Conservation (phyloP, 2,888 invertebrate genomes). For the Vanessa cardui region DNA sequence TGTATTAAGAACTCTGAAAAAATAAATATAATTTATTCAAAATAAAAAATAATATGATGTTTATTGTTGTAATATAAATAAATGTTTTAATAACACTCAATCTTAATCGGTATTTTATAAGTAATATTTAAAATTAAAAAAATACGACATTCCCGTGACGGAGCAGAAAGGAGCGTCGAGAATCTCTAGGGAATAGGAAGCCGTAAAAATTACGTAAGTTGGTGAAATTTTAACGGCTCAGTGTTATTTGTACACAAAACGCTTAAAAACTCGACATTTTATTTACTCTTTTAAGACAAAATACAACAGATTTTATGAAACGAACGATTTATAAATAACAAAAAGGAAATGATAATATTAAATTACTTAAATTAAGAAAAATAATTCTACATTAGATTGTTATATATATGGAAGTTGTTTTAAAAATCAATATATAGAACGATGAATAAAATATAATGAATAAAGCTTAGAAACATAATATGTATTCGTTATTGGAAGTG, state of each 20-base stretch:
- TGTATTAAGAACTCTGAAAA: too few species aligned
- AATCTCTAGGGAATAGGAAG: slow-evolving; percentile 41
- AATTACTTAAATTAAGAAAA: too few species aligned
- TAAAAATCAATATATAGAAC: neutral
- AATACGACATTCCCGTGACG: neutral
- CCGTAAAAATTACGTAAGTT: slow-evolving; percentile 45
- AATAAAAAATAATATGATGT: too few species aligned
- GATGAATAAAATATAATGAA: neutral
- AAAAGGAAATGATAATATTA: too few species aligned
- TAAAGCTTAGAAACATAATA: neutral
- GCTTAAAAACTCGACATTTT: slow-evolving; percentile 11
- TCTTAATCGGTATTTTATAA: neutral
- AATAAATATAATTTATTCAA: too few species aligned
- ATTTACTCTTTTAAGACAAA: neutral
- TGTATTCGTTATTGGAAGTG: slow-evolving; percentile 30
- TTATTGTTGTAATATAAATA: too few species aligned
- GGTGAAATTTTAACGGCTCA: slow-evolving; percentile 44
- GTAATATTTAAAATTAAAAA: neutral
- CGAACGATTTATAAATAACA: too few species aligned
- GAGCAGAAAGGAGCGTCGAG: slow-evolving; percentile 18
- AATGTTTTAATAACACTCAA: neutral
- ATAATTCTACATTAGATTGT: too few species aligned
- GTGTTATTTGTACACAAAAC: slow-evolving; percentile 42
- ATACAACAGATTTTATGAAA: too few species aligned
- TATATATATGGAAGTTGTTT: too few species aligned